phyloP scores from a whole-genome alignment of 2,797 vertebrate species.

The Bradypus variegatus region DNA sequence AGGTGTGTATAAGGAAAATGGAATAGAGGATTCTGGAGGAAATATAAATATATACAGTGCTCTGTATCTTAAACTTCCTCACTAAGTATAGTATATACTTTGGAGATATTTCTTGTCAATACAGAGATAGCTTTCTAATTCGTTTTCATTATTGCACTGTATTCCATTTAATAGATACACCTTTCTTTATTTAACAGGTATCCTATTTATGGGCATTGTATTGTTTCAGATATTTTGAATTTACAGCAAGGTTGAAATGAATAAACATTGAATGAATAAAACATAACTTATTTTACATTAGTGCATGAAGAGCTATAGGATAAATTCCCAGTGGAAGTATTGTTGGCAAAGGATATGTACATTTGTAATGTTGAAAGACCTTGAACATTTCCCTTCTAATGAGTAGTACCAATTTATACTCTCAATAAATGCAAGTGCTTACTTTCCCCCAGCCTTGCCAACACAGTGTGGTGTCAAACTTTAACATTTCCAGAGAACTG shows the following conservation, averaged over 20 bases:
- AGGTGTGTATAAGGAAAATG: neutral
- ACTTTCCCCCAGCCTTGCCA: neutral
- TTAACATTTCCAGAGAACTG: neutral
- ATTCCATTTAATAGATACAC: neutral
- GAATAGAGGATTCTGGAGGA: neutral
- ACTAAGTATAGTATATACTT: neutral
- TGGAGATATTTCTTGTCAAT: neutral
- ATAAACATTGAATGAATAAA: neutral
- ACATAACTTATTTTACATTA: neutral
- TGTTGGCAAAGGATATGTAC: neutral
- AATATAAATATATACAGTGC: neutral
- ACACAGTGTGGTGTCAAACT: neutral
- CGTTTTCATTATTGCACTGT: neutral
- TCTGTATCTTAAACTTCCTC: neutral
- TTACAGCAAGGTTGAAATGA: neutral
- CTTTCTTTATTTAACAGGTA: neutral
- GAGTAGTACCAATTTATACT: neutral
- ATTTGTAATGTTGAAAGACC: neutral
- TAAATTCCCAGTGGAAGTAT: neutral
- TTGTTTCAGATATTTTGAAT: constrained; percentile 1
- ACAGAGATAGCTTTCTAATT: neutral
- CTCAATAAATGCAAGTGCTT: neutral
- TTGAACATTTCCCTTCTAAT: neutral
- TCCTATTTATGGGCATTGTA: neutral
- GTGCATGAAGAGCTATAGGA: neutral